These are phyloP conservation scores for Samia ricini DNA, from an alignment of 1,140 invertebrate species.

Conservation along the genomic window DNA sequence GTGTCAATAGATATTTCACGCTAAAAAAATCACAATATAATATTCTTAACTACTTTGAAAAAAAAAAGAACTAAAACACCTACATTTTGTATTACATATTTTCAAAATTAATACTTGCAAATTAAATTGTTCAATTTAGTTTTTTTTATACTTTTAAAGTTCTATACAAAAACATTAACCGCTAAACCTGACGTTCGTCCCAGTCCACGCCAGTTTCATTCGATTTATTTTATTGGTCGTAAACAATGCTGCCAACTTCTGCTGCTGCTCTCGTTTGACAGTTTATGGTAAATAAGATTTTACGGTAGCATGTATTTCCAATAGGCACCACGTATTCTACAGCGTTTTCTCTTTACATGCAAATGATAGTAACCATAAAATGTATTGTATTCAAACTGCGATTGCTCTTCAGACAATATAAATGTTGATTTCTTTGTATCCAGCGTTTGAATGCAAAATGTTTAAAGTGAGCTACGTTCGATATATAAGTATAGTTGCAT, in stretches of 20 bases:
- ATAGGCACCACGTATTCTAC: conserved; percentile 34
- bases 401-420: conserved; percentile 24
- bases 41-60: too few relatives aligned
- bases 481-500: background rate
- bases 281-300: conserved; percentile 73
- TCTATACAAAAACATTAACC: background rate
- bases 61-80: too few relatives aligned
- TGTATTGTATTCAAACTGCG: conserved; percentile 22
- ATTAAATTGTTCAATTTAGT: background rate
- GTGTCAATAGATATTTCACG: too few relatives aligned
- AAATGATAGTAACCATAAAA: conserved; percentile 39
- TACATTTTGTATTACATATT: too few relatives aligned
- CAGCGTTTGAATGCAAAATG: conserved; percentile 4
- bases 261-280: conserved; percentile 59
- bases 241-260: conserved; percentile 66
- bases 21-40: too few relatives aligned
- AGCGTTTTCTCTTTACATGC: conserved; percentile 55
- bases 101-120: too few relatives aligned
- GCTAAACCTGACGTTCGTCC: background rate
- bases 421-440: conserved; percentile 25
- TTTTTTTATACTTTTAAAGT: background rate
- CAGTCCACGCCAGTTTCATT: conserved; percentile 42
- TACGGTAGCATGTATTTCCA: conserved; percentile 51
- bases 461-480: background rate
- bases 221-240: conserved; percentile 73